Conservation (phyloP, 2,797 vertebrate genomes). For the Helicolenus hilgendorfi region DNA sequence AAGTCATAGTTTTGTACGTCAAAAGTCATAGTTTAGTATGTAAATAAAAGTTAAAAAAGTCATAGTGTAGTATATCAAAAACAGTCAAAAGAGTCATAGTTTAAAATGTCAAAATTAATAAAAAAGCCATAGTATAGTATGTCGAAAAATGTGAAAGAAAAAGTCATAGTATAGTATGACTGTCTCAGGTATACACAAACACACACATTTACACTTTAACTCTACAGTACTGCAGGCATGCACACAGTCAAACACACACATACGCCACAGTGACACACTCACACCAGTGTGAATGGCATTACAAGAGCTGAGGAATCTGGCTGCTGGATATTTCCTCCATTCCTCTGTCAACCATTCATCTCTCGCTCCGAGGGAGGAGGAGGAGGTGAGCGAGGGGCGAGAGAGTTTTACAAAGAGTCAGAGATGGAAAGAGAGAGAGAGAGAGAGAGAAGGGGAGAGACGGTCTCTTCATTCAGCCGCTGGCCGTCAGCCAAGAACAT, state of each 20-base stretch:
- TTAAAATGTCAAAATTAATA: too few relatives aligned
- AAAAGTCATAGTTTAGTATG: too few relatives aligned
- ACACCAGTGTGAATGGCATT: slow-evolving; percentile 53
- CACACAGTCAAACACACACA: slow-evolving; percentile 28
- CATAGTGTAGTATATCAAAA: too few relatives aligned
- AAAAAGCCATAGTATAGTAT: too few relatives aligned
- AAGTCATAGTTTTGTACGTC: too few relatives aligned
- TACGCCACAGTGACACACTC: slow-evolving; percentile 38
- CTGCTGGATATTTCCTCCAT: slow-evolving; percentile 77
- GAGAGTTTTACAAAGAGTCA: slow-evolving; percentile 39
- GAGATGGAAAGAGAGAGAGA: slow-evolving; percentile 22
- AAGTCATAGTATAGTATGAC: too few relatives aligned
- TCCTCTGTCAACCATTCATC: slow-evolving; percentile 81
- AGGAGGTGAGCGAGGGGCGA: slow-evolving; percentile 38
- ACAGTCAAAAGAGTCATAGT: too few relatives aligned
- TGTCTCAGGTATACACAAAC: background rate
- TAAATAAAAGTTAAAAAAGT: too few relatives aligned
- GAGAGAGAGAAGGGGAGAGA: slow-evolving; percentile 25
- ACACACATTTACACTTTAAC: slow-evolving; percentile 1
- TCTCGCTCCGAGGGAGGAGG: slow-evolving; percentile 38
- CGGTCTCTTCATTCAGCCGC: slow-evolving; percentile 67
- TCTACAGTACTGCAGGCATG: background rate
- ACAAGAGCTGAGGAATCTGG: slow-evolving; percentile 73
- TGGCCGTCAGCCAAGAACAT: slow-evolving; percentile 91
- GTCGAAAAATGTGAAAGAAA: too few relatives aligned